Evolutionary conservation across 1,140 invertebrate species (phyloP).

Genomic region (Drosophila sulfurigaster): DNA sequence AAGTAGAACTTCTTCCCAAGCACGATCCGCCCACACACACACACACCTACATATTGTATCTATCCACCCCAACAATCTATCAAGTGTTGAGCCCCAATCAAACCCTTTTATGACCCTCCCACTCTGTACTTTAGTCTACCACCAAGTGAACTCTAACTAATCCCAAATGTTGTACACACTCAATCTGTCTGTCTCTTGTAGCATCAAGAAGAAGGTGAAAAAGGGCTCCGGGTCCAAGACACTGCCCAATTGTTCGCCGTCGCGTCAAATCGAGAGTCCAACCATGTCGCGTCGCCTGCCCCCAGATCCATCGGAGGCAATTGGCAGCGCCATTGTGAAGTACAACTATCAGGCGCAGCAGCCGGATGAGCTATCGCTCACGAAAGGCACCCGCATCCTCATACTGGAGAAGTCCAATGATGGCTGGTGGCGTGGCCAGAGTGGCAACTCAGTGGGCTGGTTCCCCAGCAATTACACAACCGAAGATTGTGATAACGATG

Average conservation of each 20-base stretch:
- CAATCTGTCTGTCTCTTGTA: slow-evolving; percentile 82
- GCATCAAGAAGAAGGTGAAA: slow-evolving; percentile 97
- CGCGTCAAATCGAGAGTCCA: slow-evolving; percentile 91
- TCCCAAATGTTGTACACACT: not conserved
- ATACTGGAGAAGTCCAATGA: slow-evolving; percentile 99
- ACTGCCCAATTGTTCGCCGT: slow-evolving; percentile 92
- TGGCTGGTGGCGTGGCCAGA: slow-evolving; percentile 99
- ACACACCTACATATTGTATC: slow-evolving; percentile 1
- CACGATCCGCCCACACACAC: slow-evolving; percentile 11
- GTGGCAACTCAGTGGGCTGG: slow-evolving; percentile 93
- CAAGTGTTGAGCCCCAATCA: slow-evolving; percentile 43
- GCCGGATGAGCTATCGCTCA: slow-evolving; percentile 96
- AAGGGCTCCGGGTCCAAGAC: slow-evolving; percentile 94
- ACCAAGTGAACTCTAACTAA: not conserved
- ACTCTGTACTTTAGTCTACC: slow-evolving; percentile 1
- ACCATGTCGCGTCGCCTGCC: slow-evolving; percentile 90
- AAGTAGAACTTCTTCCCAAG: slow-evolving; percentile 29
- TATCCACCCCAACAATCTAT: not conserved
- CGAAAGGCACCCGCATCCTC: slow-evolving; percentile 95
- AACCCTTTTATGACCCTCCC: slow-evolving; percentile 8
- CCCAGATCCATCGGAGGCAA: slow-evolving; percentile 94
- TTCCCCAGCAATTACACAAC: slow-evolving; percentile 99
- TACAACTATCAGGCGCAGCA: slow-evolving; percentile 99
- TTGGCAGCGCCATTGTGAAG: slow-evolving; percentile 96
- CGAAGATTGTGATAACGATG: slow-evolving; percentile 94